These are phyloP conservation scores for Rafetus swinhoei DNA, from an alignment of 2,113 vertebrate genomes.

Conservation along the genomic window DNA sequence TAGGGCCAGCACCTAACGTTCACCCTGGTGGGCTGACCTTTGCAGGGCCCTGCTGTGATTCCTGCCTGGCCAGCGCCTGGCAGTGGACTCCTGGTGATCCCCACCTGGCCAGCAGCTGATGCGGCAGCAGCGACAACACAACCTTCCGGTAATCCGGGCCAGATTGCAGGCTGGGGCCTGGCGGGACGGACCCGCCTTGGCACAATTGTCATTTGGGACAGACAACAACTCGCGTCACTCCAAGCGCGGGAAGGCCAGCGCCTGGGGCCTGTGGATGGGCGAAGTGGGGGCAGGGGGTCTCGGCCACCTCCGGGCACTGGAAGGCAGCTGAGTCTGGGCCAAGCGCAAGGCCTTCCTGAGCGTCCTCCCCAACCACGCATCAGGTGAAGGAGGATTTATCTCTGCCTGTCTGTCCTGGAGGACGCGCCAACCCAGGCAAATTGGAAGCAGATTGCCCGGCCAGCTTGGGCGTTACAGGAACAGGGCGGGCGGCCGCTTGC, in stretches of 20 bases:
- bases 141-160: background rate
- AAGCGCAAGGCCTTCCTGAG: no score
- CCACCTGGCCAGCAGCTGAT: background rate
- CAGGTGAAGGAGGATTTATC: background rate
- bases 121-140: no score
- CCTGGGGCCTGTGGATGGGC: no score
- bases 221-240: background rate
- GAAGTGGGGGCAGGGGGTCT: background rate
- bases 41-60: background rate
- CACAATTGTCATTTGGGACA: background rate
- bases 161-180: background rate
- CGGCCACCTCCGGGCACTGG: background rate
- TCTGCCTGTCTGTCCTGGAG: background rate
- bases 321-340: background rate
- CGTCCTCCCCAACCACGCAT: background rate
- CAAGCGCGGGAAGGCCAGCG: background rate
- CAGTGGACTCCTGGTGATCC: no score
- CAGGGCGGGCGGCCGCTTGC: conserved; percentile 3
- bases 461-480: background rate
- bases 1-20: no score
- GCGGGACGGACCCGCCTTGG: background rate
- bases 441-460: conserved; percentile 2
- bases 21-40: no score
- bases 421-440: background rate
- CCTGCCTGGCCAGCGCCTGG: background rate